These are phyloP conservation scores for Furcifer pardalis DNA, from an alignment of 2,797 vertebrate genomes.

Conservation along the genomic window DNA sequence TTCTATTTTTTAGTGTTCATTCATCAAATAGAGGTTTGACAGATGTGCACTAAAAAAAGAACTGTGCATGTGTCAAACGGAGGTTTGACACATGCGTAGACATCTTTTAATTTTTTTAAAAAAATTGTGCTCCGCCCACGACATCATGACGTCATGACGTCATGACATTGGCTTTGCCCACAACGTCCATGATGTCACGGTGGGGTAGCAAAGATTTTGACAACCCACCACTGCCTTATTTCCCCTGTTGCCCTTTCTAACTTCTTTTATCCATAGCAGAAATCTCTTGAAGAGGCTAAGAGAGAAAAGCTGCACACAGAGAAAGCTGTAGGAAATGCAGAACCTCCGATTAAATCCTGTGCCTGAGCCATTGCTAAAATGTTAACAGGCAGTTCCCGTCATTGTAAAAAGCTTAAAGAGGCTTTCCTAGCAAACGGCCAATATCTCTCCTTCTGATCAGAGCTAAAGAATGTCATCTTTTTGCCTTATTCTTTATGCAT, in stretches of 20 bases:
- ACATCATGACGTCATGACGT: too few species aligned
- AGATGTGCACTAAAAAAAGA: too few species aligned
- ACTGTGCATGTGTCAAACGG: too few species aligned
- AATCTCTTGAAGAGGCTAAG: not conserved
- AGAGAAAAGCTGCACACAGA: not conserved
- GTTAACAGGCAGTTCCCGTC: not conserved
- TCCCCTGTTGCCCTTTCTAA: not conserved
- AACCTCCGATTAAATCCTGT: not conserved
- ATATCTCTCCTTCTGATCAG: not conserved
- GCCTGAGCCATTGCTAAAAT: not conserved
- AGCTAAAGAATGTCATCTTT: not conserved
- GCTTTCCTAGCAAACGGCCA: not conserved
- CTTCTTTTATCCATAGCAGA: not conserved
- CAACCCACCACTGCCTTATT: too few species aligned
- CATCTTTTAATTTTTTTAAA: too few species aligned
- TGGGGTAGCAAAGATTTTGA: too few species aligned
- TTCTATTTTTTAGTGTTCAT: too few species aligned
- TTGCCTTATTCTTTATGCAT: not conserved
- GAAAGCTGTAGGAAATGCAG: not conserved
- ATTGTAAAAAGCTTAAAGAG: not conserved
- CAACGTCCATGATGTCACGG: too few species aligned
- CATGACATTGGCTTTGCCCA: too few species aligned
- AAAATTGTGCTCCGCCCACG: too few species aligned
- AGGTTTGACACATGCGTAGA: too few species aligned
- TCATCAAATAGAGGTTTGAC: too few species aligned